Percentiles rank a stretch among this genome's conserved stretches.
phyloP scores from a whole-genome alignment of 2,113 vertebrate genomes.

The Oryctolagus cuniculus region mOryCun1.1 NC_091453.1:90220501-90221000 shows the following conservation, averaged over 20 bases:
- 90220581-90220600: neutral
- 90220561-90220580: conserved; percentile 23
- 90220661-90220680: neutral
- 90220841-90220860: neutral
- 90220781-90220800: conserved; percentile 9
- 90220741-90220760: neutral
- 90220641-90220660: neutral
- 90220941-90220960: neutral
- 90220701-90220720: neutral
- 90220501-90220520: neutral
- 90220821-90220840: neutral
- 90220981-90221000: conserved; percentile 10
- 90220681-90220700: neutral
- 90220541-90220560: conserved; percentile 16
- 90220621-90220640: neutral
- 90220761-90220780: neutral
- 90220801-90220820: conserved; percentile 49
- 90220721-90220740: neutral
- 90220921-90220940: neutral
- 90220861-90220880: neutral
- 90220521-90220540: neutral
- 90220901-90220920: neutral
- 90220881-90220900: neutral
- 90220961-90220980: conserved; percentile 59
- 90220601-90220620: neutral